Evolutionary conservation across 2,113 vertebrate genomes (phyloP), one percentile per base, ranked within the genome.

Genomic region (Ctenomys sociabilis): DNA sequence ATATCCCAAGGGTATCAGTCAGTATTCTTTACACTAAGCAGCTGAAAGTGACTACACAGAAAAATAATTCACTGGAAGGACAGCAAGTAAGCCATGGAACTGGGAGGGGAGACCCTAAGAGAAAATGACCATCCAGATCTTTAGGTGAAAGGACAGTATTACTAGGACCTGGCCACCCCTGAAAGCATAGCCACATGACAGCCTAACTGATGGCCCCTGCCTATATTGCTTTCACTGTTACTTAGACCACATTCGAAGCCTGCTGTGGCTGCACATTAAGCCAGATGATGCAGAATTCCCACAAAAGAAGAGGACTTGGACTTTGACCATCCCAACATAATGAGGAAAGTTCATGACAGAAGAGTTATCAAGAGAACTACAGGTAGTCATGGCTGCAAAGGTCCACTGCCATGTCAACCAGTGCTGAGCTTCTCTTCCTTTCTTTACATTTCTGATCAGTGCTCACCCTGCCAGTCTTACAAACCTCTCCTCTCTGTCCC

Each of bases 111-210:
- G 70, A 85, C 77, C 35, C 21, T 26, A 13, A 49, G 40, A 40
- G n/a, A 75, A 88, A 30, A 64, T 21, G 37, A 63, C 28, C 26
- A 85, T 5, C 49, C 4, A 19, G 37, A 81, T 61, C 6, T 28
- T 87, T 40, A 64, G 26, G 9, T 45, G 66, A 85, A 80, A n/a
- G 45, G 35, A 28, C 4, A 49, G 35, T 54, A 12, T 54, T 19
- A 13, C 40, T 30, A 54, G 57, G 72, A 43, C 0, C 0, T 35
- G 35, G 19, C 5, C 82, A 61, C 9, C 26, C 68, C 24, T 45
- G 63, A 35, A 37, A 24, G 3, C 1, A 19, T 10, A 24, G 2
- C 6, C 5, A 6, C 4, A 26, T 11, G 72, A 13, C 6, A 11
- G 59, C 26, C 63, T 37, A 7, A 0, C 28, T 89, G 5, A 1